These are phyloP conservation scores for Zaprionus obscuricornis DNA, from an alignment of 2,888 invertebrate species.

Conservation along the genomic window DNA sequence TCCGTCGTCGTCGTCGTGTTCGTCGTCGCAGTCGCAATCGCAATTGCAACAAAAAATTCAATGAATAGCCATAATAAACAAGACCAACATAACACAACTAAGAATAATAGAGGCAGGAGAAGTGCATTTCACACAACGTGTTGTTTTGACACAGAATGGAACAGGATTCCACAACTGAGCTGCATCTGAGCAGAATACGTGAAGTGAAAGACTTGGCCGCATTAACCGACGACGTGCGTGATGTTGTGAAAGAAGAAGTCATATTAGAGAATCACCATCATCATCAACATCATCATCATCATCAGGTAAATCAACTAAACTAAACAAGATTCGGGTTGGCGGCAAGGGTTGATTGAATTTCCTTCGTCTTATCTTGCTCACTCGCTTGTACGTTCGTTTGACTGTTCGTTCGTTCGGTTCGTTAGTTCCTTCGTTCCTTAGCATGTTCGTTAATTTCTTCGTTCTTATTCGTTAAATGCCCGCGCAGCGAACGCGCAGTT, in stretches of 20 bases:
- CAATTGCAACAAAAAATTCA: conserved; percentile 70
- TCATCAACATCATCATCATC: conserved; percentile 52
- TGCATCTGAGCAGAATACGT: conserved; percentile 81
- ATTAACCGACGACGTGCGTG: conserved; percentile 78
- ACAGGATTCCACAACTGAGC: conserved; percentile 79
- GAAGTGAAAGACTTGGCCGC: conserved; percentile 78
- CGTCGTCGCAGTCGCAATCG: conserved; percentile 61
- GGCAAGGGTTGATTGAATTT: conserved; percentile 60
- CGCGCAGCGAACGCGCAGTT: conserved; percentile 69
- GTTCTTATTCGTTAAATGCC: conserved; percentile 51
- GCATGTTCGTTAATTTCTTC: conserved; percentile 31
- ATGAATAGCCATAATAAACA: conserved; percentile 57
- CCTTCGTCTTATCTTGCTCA: conserved; percentile 23
- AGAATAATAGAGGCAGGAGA: conserved; percentile 44
- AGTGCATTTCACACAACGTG: conserved; percentile 47
- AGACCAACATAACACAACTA: conserved; percentile 30
- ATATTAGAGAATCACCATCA: conserved; percentile 78
- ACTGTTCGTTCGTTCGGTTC: conserved; percentile 17
- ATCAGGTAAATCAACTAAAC: conserved; percentile 66
- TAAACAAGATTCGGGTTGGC: conserved; percentile 43
- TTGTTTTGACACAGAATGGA: conserved; percentile 75
- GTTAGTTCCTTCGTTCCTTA: conserved; percentile 34
- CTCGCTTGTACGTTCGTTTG: conserved; percentile 36
- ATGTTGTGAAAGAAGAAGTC: conserved; percentile 81
- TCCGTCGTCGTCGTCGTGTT: conserved; percentile 31